A percentile compares a stretch with the other conserved stretches of the same genome.
phyloP scores from a whole-genome alignment of 2,797 vertebrate genomes.

The Austrolebias charrua region DNA sequence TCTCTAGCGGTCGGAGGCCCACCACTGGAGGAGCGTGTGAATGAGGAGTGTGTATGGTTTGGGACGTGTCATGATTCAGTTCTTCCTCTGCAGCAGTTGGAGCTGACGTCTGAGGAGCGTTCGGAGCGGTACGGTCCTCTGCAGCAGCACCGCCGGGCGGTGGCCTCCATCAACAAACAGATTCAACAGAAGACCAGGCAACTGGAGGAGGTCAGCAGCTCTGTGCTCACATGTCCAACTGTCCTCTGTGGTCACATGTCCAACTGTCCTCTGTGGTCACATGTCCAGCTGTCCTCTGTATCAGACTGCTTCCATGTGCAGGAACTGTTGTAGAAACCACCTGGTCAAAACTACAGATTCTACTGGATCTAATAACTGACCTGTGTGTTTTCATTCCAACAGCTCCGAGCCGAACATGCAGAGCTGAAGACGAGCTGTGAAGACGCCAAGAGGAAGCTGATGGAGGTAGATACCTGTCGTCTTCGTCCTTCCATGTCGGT shows the following conservation, averaged over 20 bases:
- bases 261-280: too few species aligned
- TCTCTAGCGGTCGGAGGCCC: too few species aligned
- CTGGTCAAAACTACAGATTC: too few species aligned
- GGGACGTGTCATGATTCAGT: not conserved
- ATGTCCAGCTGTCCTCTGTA: not conserved
- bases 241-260: too few species aligned
- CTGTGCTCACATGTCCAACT: not conserved
- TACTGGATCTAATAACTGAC: too few species aligned
- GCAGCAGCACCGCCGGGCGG: constrained; percentile 87
- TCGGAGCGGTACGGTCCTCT: constrained; percentile 85
- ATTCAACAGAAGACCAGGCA: constrained; percentile 86
- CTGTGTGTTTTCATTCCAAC: constrained; percentile 6
- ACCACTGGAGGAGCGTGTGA: too few species aligned
- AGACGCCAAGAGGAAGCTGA: constrained; percentile 82
- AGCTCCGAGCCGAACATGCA: constrained; percentile 82
- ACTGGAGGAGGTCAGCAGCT: constrained; percentile 83
- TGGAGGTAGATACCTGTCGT: constrained; percentile 75
- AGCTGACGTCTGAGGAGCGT: constrained; percentile 86
- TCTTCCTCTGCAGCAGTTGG: constrained; percentile 78
- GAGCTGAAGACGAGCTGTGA: constrained; percentile 80
- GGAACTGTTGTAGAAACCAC: not conserved
- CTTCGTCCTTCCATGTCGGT: too few species aligned
- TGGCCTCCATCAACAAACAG: constrained; percentile 89
- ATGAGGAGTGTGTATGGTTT: not conserved
- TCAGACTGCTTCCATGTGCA: not conserved